Base-by-base conservation (phyloP, 2,113 vertebrate genomes). In the Typhlomys cinereus region DNA sequence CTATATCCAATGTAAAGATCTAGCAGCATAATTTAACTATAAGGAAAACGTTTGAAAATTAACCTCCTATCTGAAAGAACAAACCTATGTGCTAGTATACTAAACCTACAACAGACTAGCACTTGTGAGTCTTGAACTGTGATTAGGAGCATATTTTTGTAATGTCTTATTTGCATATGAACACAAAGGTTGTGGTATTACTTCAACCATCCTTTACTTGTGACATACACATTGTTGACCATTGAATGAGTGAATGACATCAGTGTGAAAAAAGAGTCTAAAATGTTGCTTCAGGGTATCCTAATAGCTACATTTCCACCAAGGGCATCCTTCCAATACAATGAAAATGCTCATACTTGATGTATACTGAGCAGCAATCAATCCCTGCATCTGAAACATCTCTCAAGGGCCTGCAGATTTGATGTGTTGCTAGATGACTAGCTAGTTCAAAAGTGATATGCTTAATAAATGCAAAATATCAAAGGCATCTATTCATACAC, bases 1-100 rank as follows among this genome's bases (percentile, higher is more conserved):
- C 50, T 11, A 85, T 20, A 86, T 94, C 93, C 69, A 89, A 94
- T 89, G 85, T 15, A 91, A 86, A 88, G 91, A 95, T 96, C 62
- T 75, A 81, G 64, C 84, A 93, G 41, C 59, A 90, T 83, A 73
- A 94, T 64, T 94, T 92, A 52, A 67, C 23, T 88, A 57, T 62
- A 84, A 84, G 50, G 4, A 85, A n/a, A 79, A 89, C 88, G 80
- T 95, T 75, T 87, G 52, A 87, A 85, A 88, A 79, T 90, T 50
- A 95, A 89, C 64, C 75, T 95, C n/a, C 66, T 64, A 78, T 36
- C 2, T 2, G 93, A 93, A 95, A 27, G 67, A 94, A 90, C 87
- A 80, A 39, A 95, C 89, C 69, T 62, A 92, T 90, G 61, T 78
- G 57, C 88, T 80, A 89, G 79, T 48, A 82, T 54, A 83, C 13